Conservation (phyloP, 2,797 vertebrate species). For the Emys orbicularis region DNA sequence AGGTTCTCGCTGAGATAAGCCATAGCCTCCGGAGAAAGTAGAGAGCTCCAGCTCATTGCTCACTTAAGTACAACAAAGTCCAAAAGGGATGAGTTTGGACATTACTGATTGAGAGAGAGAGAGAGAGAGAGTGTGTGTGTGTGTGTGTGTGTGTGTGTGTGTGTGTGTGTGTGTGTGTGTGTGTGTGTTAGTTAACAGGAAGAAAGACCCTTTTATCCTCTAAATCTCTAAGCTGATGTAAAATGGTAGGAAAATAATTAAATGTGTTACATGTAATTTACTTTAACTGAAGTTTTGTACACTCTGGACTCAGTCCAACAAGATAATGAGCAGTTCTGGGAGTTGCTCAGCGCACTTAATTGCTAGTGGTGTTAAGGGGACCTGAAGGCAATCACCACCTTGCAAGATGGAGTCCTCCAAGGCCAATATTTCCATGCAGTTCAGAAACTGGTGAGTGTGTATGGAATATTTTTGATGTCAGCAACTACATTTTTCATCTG, state of each 20-base stretch:
- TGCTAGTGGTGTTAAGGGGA: background rate
- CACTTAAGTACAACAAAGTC: background rate
- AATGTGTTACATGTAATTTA: background rate
- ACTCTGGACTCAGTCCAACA: background rate
- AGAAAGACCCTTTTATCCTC: background rate
- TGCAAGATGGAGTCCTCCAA: fast-evolving
- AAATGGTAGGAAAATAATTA: background rate
- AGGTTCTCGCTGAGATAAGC: background rate
- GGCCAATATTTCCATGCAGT: fast-evolving
- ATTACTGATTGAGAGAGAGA: background rate
- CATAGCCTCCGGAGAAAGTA: background rate
- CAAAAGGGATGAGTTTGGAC: background rate
- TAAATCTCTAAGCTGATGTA: background rate
- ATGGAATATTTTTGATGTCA: background rate
- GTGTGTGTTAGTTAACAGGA: background rate
- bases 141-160: background rate
- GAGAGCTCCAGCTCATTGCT: background rate
- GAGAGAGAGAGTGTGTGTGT: no score
- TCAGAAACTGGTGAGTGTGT: background rate
- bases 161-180: no score
- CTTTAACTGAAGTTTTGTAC: background rate
- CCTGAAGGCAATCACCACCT: background rate
- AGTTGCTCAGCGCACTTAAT: background rate
- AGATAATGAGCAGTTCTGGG: background rate
- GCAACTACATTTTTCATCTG: background rate